Conservation (phyloP, 2,113 vertebrate genomes). For the Peromyscus californicus region DNA sequence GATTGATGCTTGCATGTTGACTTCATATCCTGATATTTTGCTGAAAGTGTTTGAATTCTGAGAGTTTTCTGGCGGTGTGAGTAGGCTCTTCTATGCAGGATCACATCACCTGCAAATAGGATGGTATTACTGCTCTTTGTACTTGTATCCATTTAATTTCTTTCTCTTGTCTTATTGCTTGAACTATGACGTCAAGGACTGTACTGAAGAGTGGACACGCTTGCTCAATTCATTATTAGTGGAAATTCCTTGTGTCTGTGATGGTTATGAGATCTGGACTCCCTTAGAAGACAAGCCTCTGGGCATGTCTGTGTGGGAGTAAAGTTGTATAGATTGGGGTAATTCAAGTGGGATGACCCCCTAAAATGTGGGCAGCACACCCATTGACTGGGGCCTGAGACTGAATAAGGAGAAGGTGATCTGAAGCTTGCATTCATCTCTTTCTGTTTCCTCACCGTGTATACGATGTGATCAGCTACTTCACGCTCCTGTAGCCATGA, state of each 20-base stretch:
- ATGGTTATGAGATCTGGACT: neutral
- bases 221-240: neutral
- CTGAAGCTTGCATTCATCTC: neutral
- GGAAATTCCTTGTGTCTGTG: neutral
- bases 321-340: neutral
- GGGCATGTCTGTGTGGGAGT: neutral
- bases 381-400: neutral
- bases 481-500: no score
- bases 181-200: neutral
- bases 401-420: neutral
- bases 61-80: neutral
- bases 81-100: neutral
- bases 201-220: neutral
- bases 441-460: neutral
- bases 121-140: neutral
- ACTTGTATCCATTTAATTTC: neutral
- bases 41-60: neutral
- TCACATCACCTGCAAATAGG: neutral
- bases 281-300: neutral
- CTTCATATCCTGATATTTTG: neutral
- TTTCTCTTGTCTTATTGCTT: neutral
- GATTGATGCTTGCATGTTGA: neutral
- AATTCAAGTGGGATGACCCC: neutral
- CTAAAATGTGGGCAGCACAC: neutral
- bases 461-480: neutral